These are phyloP conservation scores for Microplitis mediator DNA, from an alignment of 1,140 invertebrate genomes.

Conservation along the genomic window DNA sequence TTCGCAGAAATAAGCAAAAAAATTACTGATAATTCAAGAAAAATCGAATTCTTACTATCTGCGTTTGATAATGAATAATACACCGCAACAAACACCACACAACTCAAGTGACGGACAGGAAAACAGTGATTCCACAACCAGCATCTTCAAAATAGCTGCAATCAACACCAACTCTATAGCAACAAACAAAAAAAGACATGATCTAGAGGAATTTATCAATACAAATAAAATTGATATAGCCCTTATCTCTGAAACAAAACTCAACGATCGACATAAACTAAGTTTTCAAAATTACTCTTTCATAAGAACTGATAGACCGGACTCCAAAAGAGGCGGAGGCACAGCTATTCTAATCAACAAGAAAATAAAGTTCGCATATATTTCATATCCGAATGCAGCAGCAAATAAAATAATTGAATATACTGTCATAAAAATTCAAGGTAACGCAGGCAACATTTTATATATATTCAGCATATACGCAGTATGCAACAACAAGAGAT, in stretches of 20 bases:
- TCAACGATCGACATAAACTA: constrained; percentile 9
- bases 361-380: neutral
- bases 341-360: constrained; percentile 15
- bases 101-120: neutral
- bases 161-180: constrained; percentile 23
- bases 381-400: neutral
- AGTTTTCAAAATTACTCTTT: constrained; percentile 5
- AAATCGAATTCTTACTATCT: neutral
- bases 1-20: neutral
- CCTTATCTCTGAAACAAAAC: constrained; percentile 22
- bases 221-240: constrained; percentile 4
- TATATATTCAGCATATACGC: constrained; percentile 9
- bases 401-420: constrained; percentile 26
- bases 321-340: constrained; percentile 2
- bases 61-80: neutral
- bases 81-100: neutral
- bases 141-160: neutral
- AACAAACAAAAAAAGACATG: neutral
- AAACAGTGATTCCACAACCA: neutral
- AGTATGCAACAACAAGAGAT: neutral
- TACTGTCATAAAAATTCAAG: constrained; percentile 43
- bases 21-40: neutral
- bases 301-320: constrained; percentile 11
- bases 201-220: neutral
- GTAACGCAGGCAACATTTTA: neutral